Base-by-base conservation (phyloP, 2,888 invertebrate genomes). In the Microctonus brassicae region DNA sequence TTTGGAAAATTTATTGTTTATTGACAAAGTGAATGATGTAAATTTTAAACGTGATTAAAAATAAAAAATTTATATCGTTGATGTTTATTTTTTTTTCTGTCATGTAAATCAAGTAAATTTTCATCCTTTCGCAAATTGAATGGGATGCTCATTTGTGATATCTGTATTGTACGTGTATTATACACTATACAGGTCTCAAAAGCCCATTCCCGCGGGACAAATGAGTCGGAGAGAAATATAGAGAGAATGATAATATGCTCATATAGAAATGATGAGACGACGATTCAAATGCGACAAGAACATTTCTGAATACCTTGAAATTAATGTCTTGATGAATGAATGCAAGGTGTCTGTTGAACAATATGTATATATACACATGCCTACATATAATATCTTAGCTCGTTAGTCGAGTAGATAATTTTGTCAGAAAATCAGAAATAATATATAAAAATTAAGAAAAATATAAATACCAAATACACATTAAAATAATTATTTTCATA, bases 321-420 rank as follows among this genome's bases (percentile, higher is more conserved):
- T 64, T 24, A 64, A 64, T 64, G 63, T 64, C 63, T 64, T 20
- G 63, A 64, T 64, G 63, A 64, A 33, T 58, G 58, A n/a, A 33
- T 29, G 33, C 22, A 29, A 62, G 62, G 62, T 64, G 29, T 63
- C n/a, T n/a, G n/a, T n/a, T n/a, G n/a, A n/a, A n/a, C n/a, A n/a
- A 47, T 47, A 47, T 47, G 17, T 47, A 47, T 47, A 17, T 20
- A 9, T 36, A 36, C 10, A 36, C 6, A 33, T 33, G 39, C 3
- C 7, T 47, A 47, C 17, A 17, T 17, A 47, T 17, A 47, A 52
- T 64, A 33, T 52, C 52, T 64, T 52, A 17, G 52, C 52, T 64
- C 63, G 63, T 64, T 64, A 64, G 63, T 64, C 29, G 29, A 60
- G 34, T 33, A n/a, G n/a, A n/a, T n/a, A n/a, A n/a, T n/a, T n/a